Evolutionary conservation across 1,140 invertebrate genomes (phyloP).

Genomic region (Leptonema lineaticorne): DNA sequence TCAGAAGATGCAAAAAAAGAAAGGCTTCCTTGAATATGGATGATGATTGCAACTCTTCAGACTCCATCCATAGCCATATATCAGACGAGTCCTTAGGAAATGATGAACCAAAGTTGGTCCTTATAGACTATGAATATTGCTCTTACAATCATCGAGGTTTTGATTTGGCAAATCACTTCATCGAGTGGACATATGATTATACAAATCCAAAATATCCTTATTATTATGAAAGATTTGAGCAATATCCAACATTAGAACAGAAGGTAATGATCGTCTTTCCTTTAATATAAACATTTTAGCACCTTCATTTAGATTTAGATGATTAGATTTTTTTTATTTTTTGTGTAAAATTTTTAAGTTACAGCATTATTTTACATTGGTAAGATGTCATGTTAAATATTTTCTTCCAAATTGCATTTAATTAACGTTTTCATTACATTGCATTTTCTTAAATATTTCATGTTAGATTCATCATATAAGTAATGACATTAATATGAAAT

Average conservation of each 20-base stretch:
- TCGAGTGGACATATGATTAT: conserved; percentile 94
- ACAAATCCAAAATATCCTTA: conserved; percentile 74
- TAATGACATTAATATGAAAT: too few relatives aligned
- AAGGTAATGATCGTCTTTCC: conserved; percentile 63
- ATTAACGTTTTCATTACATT: too few relatives aligned
- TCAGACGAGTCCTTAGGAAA: conserved; percentile 49
- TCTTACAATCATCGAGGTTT: conserved; percentile 92
- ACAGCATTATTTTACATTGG: too few relatives aligned
- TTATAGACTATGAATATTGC: conserved; percentile 94
- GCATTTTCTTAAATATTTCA: too few relatives aligned
- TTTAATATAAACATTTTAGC: conserved; percentile 1
- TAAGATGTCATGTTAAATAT: too few relatives aligned
- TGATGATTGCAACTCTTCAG: conserved; percentile 49
- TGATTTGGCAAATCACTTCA: conserved; percentile 95
- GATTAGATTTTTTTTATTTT: conserved; percentile 17
- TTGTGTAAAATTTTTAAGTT: conserved; percentile 22
- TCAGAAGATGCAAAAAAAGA: not conserved
- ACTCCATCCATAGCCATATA: conserved; percentile 47
- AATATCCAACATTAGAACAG: conserved; percentile 76
- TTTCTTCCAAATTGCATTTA: too few relatives aligned
- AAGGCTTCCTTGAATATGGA: conserved; percentile 16
- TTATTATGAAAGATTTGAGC: conserved; percentile 67
- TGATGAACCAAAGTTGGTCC: conserved; percentile 65
- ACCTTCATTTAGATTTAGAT: conserved; percentile 18
- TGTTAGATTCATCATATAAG: too few relatives aligned